Evolutionary conservation across 2,113 vertebrate species (phyloP), one percentile per base, ranked within the genome.

Genomic region (Corvus cornix): DNA sequence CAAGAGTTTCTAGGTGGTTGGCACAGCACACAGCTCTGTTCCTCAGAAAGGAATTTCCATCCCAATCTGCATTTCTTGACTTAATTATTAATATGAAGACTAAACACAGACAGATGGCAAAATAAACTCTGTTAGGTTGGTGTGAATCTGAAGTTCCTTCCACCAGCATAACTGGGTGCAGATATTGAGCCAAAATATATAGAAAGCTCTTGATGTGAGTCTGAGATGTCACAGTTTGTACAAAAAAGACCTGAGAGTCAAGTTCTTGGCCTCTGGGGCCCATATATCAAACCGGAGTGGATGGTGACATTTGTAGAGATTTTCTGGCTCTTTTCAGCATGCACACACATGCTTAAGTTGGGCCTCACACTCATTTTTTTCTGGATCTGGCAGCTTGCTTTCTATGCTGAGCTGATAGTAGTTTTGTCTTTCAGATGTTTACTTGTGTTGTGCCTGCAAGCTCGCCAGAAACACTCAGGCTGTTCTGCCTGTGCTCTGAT

Each of bases 391-490:
- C 95, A 94, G 81, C 69, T 90, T 87, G 28, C 79, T 91, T 85
- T 92, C 72, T 93, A 5, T 31, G 80, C 53, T 68, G 76, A 90
- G 58, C 76, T 1, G 93, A 95, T 95, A 93, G 90, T 68, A 95
- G 93, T 95, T 95, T 95, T 93, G 90, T 97, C 96, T 81, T 96
- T 96, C 86, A 93, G 86, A 86, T 91, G 76, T 96, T 95, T 95
- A 92, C 88, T 93, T 72, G 86, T 93, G 90, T 93, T 94, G 90
- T 93, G 90, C 60, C 92, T 96, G 83, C 68, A 60, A 93, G 68
- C 82, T 84, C 5, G n/a, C 93, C 93, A 97, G 95, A 93, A 94
- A 89, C 80, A 53, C 53, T 83, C 85, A 68, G 86, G 11, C 84
- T 93, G 78, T 60, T 95, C 72, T 88, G 83, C 73, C 30, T 62